A percentile compares a stretch with the other conserved stretches of the same genome.
phyloP scores from a whole-genome alignment of 2,113 vertebrate species.

The Carassius carassius region DNA sequence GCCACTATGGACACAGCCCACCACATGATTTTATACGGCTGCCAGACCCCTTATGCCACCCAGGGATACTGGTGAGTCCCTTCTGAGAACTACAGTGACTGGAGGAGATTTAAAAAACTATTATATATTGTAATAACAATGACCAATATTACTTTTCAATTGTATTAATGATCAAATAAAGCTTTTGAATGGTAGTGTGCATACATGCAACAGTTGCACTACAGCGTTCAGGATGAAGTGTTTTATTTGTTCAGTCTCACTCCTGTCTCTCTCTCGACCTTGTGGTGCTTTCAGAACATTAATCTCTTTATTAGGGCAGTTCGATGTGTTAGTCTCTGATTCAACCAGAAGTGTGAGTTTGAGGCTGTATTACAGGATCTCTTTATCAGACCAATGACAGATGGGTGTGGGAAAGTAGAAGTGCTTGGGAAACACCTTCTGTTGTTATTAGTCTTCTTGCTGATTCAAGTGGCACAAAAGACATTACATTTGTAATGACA shows the following conservation, averaged over 20 bases:
- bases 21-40: constrained; percentile 96
- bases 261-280: background rate
- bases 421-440: background rate
- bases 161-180: background rate
- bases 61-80: constrained; percentile 86
- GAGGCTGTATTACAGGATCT: background rate
- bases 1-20: constrained; percentile 96
- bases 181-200: background rate
- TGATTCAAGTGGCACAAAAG: background rate
- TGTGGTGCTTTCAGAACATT: background rate
- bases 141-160: too few relatives aligned
- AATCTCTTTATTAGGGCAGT: background rate
- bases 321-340: background rate
- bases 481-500: background rate
- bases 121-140: background rate
- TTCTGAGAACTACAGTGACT: background rate
- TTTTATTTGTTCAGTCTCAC: background rate
- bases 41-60: constrained; percentile 83
- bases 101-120: background rate
- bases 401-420: background rate
- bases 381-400: background rate
- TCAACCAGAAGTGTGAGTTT: background rate
- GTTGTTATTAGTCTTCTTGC: background rate
- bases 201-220: background rate
- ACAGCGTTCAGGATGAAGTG: background rate